A percentile compares a stretch with the other conserved stretches of the same genome.
Conservation (phyloP, 2,113 vertebrate species). For the Pyxicephalus adspersus region DNA sequence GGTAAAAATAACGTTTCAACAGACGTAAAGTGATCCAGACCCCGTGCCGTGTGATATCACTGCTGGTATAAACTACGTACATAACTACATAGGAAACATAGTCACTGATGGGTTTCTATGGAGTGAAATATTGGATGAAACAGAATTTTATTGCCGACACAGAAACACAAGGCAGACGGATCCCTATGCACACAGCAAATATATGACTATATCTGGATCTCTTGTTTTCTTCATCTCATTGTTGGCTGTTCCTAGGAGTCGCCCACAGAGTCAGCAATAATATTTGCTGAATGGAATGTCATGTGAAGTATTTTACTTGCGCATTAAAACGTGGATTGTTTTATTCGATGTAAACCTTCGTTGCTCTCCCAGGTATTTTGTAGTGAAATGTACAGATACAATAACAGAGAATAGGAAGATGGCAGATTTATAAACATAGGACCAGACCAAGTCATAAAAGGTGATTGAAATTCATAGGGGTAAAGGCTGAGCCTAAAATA, state of each 20-base stretch:
- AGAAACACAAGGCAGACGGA: no score
- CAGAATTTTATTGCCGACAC: no score
- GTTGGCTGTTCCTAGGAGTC: background rate
- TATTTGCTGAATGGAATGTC: background rate
- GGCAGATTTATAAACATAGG: slow-evolving; percentile 44
- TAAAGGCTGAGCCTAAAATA: slow-evolving; percentile 31
- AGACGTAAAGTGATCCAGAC: no score
- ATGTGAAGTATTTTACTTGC: background rate
- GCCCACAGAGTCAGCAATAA: background rate
- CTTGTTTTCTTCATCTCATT: no score
- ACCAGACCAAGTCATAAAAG: slow-evolving; percentile 46
- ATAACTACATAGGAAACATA: no score
- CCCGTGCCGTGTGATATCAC: no score
- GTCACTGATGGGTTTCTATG: no score
- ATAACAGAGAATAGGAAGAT: slow-evolving; percentile 28
- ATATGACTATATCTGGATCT: no score
- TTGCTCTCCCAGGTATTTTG: background rate
- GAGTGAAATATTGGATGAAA: no score
- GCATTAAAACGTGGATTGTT: background rate
- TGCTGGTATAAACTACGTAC: no score
- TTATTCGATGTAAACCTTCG: background rate
- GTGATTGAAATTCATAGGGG: slow-evolving; percentile 22
- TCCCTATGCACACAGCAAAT: no score
- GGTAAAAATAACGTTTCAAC: no score
- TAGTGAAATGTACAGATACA: slow-evolving; percentile 30